Evolutionary conservation across 2,113 vertebrate species (phyloP).

Genomic region (Peromyscus californicus): DNA sequence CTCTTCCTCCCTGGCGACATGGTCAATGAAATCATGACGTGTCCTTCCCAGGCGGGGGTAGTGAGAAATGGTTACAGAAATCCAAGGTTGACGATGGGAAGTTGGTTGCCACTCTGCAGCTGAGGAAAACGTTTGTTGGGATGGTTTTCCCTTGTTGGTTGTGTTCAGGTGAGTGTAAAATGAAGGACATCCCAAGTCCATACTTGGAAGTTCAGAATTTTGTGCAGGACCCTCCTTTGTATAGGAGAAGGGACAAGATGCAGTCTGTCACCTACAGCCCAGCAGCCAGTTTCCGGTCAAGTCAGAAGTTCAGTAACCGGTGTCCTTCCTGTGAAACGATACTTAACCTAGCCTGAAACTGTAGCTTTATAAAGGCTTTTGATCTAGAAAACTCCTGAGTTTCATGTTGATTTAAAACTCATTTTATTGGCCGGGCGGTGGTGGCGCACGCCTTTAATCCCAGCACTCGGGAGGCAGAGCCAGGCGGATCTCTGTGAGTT

Average conservation of each 20-base stretch:
- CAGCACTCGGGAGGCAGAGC: too few relatives aligned
- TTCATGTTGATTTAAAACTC: neutral
- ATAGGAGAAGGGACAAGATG: neutral
- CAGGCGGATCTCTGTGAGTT: too few relatives aligned
- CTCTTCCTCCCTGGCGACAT: neutral
- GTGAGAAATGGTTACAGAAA: neutral
- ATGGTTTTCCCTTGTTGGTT: neutral
- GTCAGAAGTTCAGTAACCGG: neutral
- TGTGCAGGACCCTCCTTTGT: neutral
- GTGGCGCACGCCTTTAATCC: too few relatives aligned
- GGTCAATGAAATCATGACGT: neutral
- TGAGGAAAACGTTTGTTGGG: neutral
- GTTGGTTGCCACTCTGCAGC: neutral
- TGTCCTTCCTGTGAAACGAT: neutral
- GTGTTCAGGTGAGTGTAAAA: neutral
- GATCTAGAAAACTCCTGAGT: neutral
- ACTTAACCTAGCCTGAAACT: neutral
- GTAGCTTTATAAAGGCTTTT: neutral
- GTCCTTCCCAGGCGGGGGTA: accelerated
- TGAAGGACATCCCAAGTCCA: neutral
- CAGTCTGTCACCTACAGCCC: accelerated
- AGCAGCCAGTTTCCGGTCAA: neutral
- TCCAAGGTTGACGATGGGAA: neutral
- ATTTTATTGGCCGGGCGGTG: too few relatives aligned
- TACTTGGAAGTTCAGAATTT: neutral